Base-by-base conservation (phyloP, 2,888 invertebrate genomes). In the Silvanus unidentatus region DNA sequence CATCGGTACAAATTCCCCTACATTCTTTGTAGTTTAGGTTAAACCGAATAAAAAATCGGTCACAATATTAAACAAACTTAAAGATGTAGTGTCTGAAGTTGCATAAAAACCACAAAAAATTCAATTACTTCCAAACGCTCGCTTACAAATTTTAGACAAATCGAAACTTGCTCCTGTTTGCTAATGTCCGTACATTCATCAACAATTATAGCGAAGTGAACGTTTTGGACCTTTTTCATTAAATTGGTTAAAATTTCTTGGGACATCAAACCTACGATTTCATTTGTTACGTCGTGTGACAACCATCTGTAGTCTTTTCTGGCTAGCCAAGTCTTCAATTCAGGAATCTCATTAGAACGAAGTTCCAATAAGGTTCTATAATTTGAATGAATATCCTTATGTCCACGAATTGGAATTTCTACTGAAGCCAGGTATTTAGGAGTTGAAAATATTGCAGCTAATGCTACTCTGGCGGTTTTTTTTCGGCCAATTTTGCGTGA, bases 281-380 rank as follows among this genome's bases (percentile, higher is more conserved):
- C 46, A 27, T 43, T 46, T 9, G 27, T 35, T 3, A 46, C 22
- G 35, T 46, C 46, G 22, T 46, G 46, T 6, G 46, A 46, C 8
- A 46, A 29, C 43, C 46, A 46, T 16, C 34, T 42, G 39, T 46
- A 28, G 29, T 43, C 14, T 22, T 16, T 46, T 30, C 43, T 2
- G 1, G 10, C 1, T 14, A 46, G 1, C 43, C 43, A 46, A 13
- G 36, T n/a, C 22, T 39, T 13, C 5, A 46, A 12, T 27, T 43
- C 39, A 10, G 42, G 35, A 3, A n/a, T 2, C 34, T 46, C 43
- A 11, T 43, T 39, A 2, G 46, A 9, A 27, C 46, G 1, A 11
- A 46, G 36, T 27, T 42, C 10, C 2, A 43, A 30, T 5, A 46
- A 9, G 2, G 22, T 13, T 16, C 3, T 16, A 12, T 16, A 37